Percentiles rank a stretch among this genome's conserved stretches.
phyloP scores from a whole-genome alignment of 2,888 invertebrate genomes.

The Cistogaster globosa region DNA sequence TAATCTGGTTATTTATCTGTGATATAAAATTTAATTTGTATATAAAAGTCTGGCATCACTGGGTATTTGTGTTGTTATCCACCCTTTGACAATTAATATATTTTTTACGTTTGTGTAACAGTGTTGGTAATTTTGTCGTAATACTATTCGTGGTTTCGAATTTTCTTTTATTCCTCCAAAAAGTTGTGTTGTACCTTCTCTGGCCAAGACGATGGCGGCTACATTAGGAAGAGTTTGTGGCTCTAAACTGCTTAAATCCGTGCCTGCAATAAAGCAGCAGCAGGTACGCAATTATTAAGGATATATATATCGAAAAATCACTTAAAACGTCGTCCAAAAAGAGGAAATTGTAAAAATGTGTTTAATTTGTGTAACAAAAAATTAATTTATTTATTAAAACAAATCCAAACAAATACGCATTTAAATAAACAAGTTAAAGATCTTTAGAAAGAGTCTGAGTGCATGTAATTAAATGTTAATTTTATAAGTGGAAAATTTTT shows the following conservation, averaged over 20 bases:
- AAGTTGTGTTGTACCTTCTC: constrained; percentile 79
- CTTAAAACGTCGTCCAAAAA: constrained; percentile 43
- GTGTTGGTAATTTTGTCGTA: constrained; percentile 64
- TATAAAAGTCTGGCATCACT: constrained; percentile 36
- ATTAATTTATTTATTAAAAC: background rate
- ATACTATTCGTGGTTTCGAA: constrained; percentile 69
- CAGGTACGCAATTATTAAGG: constrained; percentile 84
- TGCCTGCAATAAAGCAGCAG: constrained; percentile 86
- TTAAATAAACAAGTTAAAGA: background rate
- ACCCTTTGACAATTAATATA: background rate
- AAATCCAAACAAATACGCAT: background rate
- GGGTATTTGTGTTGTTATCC: background rate
- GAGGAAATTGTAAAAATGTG: constrained; percentile 48
- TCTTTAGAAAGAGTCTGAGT: constrained; percentile 20
- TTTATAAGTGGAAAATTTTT: constrained; percentile 30
- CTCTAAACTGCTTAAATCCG: constrained; percentile 91
- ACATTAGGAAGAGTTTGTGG: constrained; percentile 93
- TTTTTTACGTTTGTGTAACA: constrained; percentile 9
- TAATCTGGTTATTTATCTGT: too few species aligned
- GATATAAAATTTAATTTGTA: too few species aligned
- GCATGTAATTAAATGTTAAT: constrained; percentile 14
- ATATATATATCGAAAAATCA: background rate
- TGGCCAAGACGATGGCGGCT: constrained; percentile 96
- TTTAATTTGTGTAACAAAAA: constrained; percentile 41
- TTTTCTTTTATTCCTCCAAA: constrained; percentile 78